Conservation (phyloP, 2,113 vertebrate genomes). For the Odocoileus hemionus region DNA sequence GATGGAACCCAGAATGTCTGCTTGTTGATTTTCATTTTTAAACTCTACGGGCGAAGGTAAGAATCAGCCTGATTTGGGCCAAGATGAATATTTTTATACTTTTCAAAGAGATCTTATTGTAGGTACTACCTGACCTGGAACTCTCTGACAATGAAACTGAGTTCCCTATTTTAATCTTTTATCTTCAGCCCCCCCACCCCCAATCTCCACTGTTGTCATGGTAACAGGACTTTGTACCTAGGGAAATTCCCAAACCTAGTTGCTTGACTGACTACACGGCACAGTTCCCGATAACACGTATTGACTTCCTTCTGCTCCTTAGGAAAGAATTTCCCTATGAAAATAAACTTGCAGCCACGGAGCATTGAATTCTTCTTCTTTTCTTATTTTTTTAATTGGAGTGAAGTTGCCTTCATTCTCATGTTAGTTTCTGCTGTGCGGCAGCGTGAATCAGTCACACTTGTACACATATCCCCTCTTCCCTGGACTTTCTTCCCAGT, state of each 20-base stretch:
- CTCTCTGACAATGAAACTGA: neutral
- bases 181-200: neutral
- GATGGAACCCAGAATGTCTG: neutral
- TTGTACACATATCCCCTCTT: neutral
- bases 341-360: neutral
- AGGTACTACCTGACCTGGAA: neutral
- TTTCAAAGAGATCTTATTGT: neutral
- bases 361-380: neutral
- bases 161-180: neutral
- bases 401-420: neutral
- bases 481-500: neutral
- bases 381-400: neutral
- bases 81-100: neutral
- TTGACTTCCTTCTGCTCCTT: neutral
- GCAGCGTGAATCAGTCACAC: neutral
- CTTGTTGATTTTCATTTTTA: neutral
- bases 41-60: neutral
- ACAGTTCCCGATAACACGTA: neutral
- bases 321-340: neutral
- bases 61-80: neutral
- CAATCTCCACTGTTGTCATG: rapidly evolving
- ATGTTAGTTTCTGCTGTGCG: neutral
- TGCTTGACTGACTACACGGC: neutral
- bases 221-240: neutral
- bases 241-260: neutral